Evolutionary conservation across 2,113 vertebrate species (phyloP).

Genomic region (Plecotus auritus): DNA sequence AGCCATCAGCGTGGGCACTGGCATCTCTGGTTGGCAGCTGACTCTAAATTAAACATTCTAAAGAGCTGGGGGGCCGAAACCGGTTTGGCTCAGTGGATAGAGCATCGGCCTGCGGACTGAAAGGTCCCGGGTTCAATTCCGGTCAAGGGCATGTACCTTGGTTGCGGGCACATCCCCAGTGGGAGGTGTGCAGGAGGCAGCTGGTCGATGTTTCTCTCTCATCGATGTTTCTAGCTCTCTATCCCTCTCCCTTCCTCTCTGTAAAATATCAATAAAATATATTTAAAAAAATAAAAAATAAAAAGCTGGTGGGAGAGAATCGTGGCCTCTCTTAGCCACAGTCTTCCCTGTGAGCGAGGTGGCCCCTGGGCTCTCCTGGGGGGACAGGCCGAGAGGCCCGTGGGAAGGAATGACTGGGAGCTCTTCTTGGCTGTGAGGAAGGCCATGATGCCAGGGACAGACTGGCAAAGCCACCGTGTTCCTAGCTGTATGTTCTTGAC

Average conservation of each 20-base stretch:
- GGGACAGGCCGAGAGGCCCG: background rate
- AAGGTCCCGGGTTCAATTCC: no score
- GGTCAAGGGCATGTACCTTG: no score
- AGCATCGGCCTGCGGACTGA: no score
- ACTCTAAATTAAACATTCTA: conserved; percentile 19
- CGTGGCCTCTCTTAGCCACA: rapidly evolving
- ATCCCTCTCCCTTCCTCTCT: no score
- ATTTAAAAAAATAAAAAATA: no score
- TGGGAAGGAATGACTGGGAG: background rate
- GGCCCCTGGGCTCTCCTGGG: rapidly evolving
- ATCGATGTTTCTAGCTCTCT: no score
- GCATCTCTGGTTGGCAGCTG: background rate
- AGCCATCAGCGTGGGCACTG: conserved; percentile 16
- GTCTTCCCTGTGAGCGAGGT: background rate
- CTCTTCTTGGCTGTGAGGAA: background rate
- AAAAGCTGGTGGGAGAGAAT: background rate
- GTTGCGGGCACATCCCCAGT: no score
- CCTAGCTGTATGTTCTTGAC: background rate
- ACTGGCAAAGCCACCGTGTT: background rate
- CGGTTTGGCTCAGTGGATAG: no score
- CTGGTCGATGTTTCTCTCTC: no score
- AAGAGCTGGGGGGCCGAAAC: background rate
- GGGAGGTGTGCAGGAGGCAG: no score
- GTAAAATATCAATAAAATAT: no score
- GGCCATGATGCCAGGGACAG: background rate